Base-by-base conservation (phyloP, 2,113 vertebrate genomes). In the Pituophis catenifer region DNA sequence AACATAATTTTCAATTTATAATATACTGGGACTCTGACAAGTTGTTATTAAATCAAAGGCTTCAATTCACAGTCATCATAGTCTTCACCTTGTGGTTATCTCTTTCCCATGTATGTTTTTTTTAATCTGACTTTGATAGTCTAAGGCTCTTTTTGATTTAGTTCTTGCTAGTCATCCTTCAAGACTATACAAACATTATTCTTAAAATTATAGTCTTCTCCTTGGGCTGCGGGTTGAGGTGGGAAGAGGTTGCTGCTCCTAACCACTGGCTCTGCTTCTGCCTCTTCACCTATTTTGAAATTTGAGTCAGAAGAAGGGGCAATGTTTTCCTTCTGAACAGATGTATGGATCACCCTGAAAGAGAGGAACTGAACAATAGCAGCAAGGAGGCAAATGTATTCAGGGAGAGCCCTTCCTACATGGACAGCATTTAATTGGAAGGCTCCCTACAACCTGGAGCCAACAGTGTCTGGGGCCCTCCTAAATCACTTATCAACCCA, bases 41-140 rank as follows among this genome's bases (percentile, higher is more conserved):
- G 5, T 0, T 1, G 9, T 54, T 38, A 0, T 0, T 4, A 5
- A 29, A 19, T 48, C 1, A 3, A 59, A 9, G 11, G 88, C 13
- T 11, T 29, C 19, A 5, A 9, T 29, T 12, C 44, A 3, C 1
- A 12, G 38, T 17, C 4, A 12, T 15, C n/a, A 12, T 38, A 21
- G 13, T 81, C 53, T 85, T 15, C 58, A 0, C 33, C 0, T 19
- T 93, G 38, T 5, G 0, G 0, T 59, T 59, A 54, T 24, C n/a
- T 55, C 8, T 81, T n/a, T 89, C 9, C 33, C 8, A 17, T 4
- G 0, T 2, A 38, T 12, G 62, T 33, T 23, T 75, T 90, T 85
- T 55, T 24, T 7, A 88, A 0, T 0, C 0, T 75, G n/a, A 44
- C n/a, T 53, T 85, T 55, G 52, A 53, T 55, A 17, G 33, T 17